These are phyloP conservation scores for Gila orcuttii DNA, from an alignment of 2,113 vertebrate genomes.

Conservation along the genomic window DNA sequence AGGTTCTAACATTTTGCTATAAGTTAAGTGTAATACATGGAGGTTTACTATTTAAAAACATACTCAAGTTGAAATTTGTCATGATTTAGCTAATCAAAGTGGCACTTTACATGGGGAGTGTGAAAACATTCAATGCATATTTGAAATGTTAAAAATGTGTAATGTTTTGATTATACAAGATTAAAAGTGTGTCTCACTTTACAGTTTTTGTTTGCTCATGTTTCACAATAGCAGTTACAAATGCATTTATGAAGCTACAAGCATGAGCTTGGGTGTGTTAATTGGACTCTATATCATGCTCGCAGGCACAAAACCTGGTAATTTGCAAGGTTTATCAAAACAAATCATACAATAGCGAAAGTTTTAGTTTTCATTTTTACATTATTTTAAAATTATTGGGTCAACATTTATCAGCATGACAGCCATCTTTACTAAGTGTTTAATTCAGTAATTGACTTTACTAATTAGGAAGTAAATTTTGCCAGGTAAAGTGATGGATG, in stretches of 20 bases:
- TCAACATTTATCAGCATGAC: background rate
- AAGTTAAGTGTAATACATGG: background rate
- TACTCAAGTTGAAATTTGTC: background rate
- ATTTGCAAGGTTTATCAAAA: background rate
- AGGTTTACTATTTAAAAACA: background rate
- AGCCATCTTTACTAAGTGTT: constrained; percentile 6
- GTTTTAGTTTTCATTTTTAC: background rate
- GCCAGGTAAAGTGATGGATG: background rate
- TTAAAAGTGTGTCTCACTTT: no score
- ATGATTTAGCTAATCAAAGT: background rate
- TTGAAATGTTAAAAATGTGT: background rate
- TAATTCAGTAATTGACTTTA: constrained; percentile 21
- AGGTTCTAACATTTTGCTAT: background rate
- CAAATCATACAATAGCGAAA: background rate
- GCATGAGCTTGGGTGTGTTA: no score
- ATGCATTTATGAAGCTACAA: background rate
- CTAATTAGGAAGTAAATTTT: background rate
- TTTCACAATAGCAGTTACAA: background rate
- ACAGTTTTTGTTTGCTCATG: background rate
- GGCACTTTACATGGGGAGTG: background rate
- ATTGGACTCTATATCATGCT: background rate
- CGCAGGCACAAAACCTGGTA: background rate
- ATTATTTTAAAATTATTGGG: background rate
- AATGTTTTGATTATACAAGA: background rate
- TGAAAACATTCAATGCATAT: background rate